Evolutionary conservation across 2,888 invertebrate species (phyloP).

Genomic region (Meteorus cinctellus): DNA sequence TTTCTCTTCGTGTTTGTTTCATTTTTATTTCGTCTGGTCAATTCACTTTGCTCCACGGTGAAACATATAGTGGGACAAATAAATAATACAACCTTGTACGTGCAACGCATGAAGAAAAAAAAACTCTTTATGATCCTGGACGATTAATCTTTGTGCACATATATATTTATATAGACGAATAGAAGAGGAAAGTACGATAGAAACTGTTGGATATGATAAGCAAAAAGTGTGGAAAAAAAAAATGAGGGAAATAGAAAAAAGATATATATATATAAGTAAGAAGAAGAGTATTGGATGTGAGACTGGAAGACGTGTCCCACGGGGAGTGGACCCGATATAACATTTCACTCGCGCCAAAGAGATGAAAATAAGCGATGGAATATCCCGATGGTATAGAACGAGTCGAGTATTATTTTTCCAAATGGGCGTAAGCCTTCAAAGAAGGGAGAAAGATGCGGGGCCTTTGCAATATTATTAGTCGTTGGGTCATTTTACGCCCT

Average conservation of each 20-base stretch:
- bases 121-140: constrained; percentile 48
- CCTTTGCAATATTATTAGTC: constrained; percentile 53
- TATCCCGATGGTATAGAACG: constrained; percentile 17
- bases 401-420: constrained; percentile 43
- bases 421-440: constrained; percentile 29
- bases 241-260: constrained; percentile 48
- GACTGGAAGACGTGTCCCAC: constrained; percentile 58
- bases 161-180: background rate
- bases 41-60: constrained; percentile 3
- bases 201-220: constrained; percentile 8
- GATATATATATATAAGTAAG: constrained; percentile 18
- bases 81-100: constrained; percentile 41
- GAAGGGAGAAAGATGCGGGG: constrained; percentile 26
- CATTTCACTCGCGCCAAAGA: constrained; percentile 61
- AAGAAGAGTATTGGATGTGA: constrained; percentile 59
- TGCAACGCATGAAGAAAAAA: constrained; percentile 29
- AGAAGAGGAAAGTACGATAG: constrained; percentile 19
- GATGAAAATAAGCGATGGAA: constrained; percentile 36
- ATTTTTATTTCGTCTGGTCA: constrained; percentile 15
- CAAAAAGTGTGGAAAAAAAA: constrained; percentile 12
- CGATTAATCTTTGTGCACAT: constrained; percentile 50
- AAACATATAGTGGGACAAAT: constrained; percentile 20
- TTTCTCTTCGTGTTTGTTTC: background rate
- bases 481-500: constrained; percentile 52
- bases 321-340: constrained; percentile 64